Percentiles rank a stretch among this genome's conserved stretches.
Evolutionary conservation across 2,113 vertebrate species (phyloP).

Genomic region (Gracilinanus agilis): DNA sequence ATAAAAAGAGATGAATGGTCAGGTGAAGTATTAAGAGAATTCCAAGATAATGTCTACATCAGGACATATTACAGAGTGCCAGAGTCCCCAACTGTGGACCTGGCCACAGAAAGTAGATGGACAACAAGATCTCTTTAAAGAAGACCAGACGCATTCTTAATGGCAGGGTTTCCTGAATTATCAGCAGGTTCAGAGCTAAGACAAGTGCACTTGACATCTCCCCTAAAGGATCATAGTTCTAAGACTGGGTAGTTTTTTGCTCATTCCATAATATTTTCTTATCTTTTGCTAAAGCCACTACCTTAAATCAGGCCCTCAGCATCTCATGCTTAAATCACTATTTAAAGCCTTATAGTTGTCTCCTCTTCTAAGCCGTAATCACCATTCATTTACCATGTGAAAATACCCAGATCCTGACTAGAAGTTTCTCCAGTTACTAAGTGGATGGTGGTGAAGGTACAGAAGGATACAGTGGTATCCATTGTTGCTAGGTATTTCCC

Average conservation of each 20-base stretch:
- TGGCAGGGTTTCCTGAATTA: neutral
- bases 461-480: neutral
- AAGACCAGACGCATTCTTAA: neutral
- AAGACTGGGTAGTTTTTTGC: neutral
- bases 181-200: neutral
- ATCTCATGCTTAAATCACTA: neutral
- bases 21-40: neutral
- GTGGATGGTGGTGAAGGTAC: neutral
- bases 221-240: neutral
- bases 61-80: neutral
- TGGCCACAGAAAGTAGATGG: neutral
- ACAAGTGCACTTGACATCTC: conserved; percentile 1
- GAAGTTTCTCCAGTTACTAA: neutral
- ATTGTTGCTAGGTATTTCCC: neutral
- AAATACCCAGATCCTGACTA: neutral
- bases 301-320: neutral
- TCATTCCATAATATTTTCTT: neutral
- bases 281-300: neutral
- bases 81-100: no score
- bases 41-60: neutral
- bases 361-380: neutral
- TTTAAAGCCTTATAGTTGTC: neutral
- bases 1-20: neutral
- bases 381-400: neutral
- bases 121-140: neutral